phyloP scores from a whole-genome alignment of 2,113 vertebrate species.

The Hemibagrus wyckioides region DNA sequence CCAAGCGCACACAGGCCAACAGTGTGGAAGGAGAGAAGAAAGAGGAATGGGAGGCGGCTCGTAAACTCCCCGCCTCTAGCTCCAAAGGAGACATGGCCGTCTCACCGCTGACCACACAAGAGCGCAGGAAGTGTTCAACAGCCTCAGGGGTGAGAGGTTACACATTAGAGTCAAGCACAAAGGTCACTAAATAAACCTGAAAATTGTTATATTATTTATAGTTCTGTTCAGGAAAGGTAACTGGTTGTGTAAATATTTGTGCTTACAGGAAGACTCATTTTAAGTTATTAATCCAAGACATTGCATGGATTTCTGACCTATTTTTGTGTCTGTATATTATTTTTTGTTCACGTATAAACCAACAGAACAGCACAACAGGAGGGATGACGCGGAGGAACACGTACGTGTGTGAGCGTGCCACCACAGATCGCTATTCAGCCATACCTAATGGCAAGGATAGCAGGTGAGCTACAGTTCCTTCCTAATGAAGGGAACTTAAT shows the following conservation, averaged over 20 bases:
- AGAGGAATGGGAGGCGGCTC: conserved; percentile 89
- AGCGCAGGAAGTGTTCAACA: conserved; percentile 87
- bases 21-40: conserved; percentile 95
- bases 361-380: conserved; percentile 79
- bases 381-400: conserved; percentile 98
- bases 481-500: background rate
- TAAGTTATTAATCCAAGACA: background rate
- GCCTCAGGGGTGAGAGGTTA: conserved; percentile 83
- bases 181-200: background rate
- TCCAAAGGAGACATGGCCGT: conserved; percentile 89
- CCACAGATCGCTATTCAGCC: conserved; percentile 84
- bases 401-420: conserved; percentile 88
- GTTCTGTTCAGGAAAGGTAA: background rate
- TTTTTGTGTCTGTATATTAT: background rate
- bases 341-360: background rate
- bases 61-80: conserved; percentile 84
- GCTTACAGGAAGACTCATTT: background rate
- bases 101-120: conserved; percentile 88
- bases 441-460: conserved; percentile 97
- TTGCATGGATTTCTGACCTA: background rate
- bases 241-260: background rate
- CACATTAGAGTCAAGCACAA: background rate
- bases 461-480: conserved; percentile 77
- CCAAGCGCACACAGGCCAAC: conserved; percentile 90
- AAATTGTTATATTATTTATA: background rate